phyloP scores from a whole-genome alignment of 2,113 vertebrate genomes.

The Jacana jacana region DNA sequence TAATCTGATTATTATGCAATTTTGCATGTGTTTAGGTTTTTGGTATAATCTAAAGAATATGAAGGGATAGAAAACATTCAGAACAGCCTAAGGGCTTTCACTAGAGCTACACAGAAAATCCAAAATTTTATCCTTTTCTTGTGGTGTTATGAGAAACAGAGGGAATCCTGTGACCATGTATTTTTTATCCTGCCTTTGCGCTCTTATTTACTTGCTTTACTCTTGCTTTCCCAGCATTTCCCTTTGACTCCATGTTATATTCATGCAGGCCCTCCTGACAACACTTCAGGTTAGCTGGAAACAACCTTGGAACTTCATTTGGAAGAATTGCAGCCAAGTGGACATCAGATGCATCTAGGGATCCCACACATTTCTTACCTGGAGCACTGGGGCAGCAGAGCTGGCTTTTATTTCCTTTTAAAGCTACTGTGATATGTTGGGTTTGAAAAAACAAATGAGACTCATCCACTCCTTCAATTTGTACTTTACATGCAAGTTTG shows the following conservation, averaged over 20 bases:
- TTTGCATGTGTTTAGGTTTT: neutral
- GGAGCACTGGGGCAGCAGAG: neutral
- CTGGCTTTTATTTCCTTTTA: neutral
- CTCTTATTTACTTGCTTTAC: neutral
- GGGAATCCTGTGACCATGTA: neutral
- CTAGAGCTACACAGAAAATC: neutral
- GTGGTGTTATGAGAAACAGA: neutral
- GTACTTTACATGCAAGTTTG: fast-evolving
- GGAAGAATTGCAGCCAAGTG: fast-evolving
- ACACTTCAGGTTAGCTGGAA: neutral
- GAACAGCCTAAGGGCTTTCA: neutral
- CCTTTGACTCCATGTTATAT: neutral
- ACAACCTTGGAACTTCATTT: neutral
- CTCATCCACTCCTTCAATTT: neutral
- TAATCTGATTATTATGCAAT: neutral
- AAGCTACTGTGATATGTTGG: neutral
- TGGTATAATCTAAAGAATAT: neutral
- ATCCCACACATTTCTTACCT: neutral
- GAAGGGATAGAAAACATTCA: neutral
- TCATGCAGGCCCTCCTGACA: neutral
- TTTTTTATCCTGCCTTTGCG: neutral
- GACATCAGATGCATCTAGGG: neutral
- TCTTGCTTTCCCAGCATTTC: neutral
- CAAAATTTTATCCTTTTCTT: neutral
- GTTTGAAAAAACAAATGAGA: neutral